Evolutionary conservation across 2,797 vertebrate species (phyloP).

Genomic region (Myotis daubentonii): DNA sequence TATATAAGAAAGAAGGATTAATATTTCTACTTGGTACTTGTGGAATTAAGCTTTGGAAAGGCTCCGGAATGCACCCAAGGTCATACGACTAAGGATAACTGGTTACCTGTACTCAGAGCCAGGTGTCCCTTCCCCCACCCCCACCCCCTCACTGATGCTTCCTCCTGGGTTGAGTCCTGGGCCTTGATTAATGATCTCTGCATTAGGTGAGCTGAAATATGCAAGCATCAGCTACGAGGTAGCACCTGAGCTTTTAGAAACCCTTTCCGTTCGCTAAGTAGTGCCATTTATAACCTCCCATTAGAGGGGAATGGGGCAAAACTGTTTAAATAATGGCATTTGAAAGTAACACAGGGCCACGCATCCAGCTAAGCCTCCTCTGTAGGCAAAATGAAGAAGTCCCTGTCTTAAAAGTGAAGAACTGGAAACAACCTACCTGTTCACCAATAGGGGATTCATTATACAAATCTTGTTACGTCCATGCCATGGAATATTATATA

Average conservation of each 20-base stretch:
- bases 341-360: neutral
- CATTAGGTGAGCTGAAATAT: constrained; percentile 46
- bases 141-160: neutral
- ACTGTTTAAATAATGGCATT: constrained; percentile 43
- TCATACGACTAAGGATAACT: neutral
- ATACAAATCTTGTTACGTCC: neutral
- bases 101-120: neutral
- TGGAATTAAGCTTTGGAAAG: neutral
- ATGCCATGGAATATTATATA: neutral
- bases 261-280: constrained; percentile 49
- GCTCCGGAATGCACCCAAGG: neutral
- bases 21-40: neutral
- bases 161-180: neutral
- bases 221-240: constrained; percentile 64
- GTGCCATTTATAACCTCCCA: constrained; percentile 69
- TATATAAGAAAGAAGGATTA: neutral
- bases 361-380: neutral
- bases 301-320: constrained; percentile 29
- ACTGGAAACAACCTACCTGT: neutral
- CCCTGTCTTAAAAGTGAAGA: neutral
- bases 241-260: constrained; percentile 65
- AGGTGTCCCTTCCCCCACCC: neutral
- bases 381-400: constrained; percentile 52
- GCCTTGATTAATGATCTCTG: constrained; percentile 65
- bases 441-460: neutral